phyloP scores from a whole-genome alignment of 2,888 invertebrate species.

The Hydriomena furcata region DNA sequence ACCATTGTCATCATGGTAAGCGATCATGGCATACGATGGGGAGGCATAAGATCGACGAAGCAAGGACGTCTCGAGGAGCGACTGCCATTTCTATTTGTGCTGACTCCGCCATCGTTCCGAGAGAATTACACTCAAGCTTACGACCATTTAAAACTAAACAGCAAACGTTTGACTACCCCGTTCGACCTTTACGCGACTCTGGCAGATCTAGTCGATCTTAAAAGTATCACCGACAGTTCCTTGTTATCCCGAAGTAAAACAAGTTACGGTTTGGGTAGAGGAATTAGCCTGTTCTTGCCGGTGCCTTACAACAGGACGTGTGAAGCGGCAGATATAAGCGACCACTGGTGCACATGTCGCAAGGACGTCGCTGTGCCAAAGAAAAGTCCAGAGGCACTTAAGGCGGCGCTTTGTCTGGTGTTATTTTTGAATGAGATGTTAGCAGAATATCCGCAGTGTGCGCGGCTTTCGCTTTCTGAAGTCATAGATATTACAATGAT shows the following conservation, averaged over 20 bases:
- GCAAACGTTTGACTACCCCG: slow-evolving; percentile 88
- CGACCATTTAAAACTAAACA: slow-evolving; percentile 86
- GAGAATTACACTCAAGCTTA: slow-evolving; percentile 84
- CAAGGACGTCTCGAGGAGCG: slow-evolving; percentile 95
- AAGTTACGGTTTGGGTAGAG: slow-evolving; percentile 70
- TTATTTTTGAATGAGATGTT: slow-evolving; percentile 86
- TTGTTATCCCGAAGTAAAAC: slow-evolving; percentile 57
- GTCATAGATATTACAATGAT: slow-evolving; percentile 87
- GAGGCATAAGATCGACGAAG: slow-evolving; percentile 90
- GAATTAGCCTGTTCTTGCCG: slow-evolving; percentile 90
- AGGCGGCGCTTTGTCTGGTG: slow-evolving; percentile 86
- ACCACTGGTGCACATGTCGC: slow-evolving; percentile 96
- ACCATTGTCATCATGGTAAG: slow-evolving; percentile 90
- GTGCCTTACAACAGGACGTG: slow-evolving; percentile 90
- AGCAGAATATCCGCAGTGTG: slow-evolving; percentile 85
- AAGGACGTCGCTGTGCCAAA: slow-evolving; percentile 82
- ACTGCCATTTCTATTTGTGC: slow-evolving; percentile 90
- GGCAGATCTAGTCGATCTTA: slow-evolving; percentile 84
- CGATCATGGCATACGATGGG: slow-evolving; percentile 96
- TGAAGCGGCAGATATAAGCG: slow-evolving; percentile 88
- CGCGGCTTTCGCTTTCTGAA: slow-evolving; percentile 83
- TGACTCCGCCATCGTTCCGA: slow-evolving; percentile 89
- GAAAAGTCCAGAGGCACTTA: slow-evolving; percentile 77
- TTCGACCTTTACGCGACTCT: slow-evolving; percentile 93
- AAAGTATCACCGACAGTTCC: slow-evolving; percentile 66